Percentiles rank a stretch among this genome's conserved stretches.
These are phyloP conservation scores for Rhinichthys osculus DNA, from an alignment of 2,797 vertebrate species.

Conservation along the genomic window DNA sequence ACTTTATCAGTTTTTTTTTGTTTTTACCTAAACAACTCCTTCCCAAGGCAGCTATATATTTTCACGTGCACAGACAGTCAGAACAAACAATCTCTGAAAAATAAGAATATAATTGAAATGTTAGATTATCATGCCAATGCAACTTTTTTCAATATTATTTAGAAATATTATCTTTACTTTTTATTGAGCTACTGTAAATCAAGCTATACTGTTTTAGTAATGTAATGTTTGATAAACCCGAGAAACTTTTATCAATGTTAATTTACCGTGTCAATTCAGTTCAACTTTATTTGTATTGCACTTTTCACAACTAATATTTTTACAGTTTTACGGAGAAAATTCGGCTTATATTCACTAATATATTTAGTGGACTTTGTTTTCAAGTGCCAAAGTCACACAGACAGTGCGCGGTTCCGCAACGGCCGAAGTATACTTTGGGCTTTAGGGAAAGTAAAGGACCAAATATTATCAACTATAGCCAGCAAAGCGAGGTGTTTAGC, in stretches of 20 bases:
- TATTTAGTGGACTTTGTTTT: too few species aligned
- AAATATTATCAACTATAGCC: neutral
- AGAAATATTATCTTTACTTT: neutral
- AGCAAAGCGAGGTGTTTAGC: conserved; percentile 7
- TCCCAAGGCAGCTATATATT: neutral
- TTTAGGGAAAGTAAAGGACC: conserved; percentile 21
- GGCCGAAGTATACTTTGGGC: too few species aligned
- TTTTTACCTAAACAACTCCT: too few species aligned
- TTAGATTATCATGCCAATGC: neutral
- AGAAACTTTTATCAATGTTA: neutral
- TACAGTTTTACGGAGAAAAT: neutral
- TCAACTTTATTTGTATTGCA: neutral
- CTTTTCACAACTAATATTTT: neutral
- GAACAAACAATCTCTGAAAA: neutral
- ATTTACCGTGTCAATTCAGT: neutral
- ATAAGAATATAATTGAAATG: neutral
- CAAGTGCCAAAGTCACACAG: too few species aligned
- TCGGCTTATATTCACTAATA: too few species aligned
- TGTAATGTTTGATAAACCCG: neutral
- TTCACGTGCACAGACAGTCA: neutral
- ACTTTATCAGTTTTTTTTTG: neutral
- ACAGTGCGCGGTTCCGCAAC: too few species aligned
- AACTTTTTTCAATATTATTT: neutral
- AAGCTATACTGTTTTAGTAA: neutral
- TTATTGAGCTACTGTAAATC: neutral